Base-by-base conservation (phyloP, 2,113 vertebrate species). In the Psephotus haematonotus region DNA sequence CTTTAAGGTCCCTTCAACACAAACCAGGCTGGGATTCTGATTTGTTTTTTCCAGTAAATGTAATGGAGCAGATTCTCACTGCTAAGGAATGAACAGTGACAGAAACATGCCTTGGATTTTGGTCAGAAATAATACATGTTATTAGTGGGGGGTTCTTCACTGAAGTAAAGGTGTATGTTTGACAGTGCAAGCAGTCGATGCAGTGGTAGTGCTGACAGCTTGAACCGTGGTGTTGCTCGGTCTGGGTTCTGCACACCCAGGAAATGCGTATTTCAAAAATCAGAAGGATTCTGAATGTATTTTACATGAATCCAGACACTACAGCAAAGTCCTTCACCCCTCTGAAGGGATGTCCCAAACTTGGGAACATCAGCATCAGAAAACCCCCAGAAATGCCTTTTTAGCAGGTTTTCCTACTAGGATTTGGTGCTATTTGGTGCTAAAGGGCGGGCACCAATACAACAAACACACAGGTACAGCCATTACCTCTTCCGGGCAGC, bases 401-500 rank as follows among this genome's bases (percentile, higher is more conserved):
- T 9, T 11, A 47, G 35, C 60, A 59, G 41, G 17, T 6, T 10
- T 31, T 60, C 44, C 39, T 28, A 5, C 67, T 24, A 0, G 4
- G 1, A 28, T 2, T 0, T 29, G 28, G 27, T 29, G 50, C 27
- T 29, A 35, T 15, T 10, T 35, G 57, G 33, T 59, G 33, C 33
- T 24, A 15, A 59, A 59, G 57, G 57, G n/a, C 0, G 0, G 20
- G 13, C 22, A 59, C n/a, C 57, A 24, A 16, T 35, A 35, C 57
- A 35, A 35, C 57, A 59, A 59, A 35, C 31, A 55, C 33, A 3
- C 35, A n/a, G 22, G 57, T 10, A 35, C 57, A 13, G 19, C 29
- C 29, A 2, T 86, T 60, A 99, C 99, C 97, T 97, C 97, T 76
- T 99, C 98, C 0, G 99, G 98, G 86, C 99, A 99, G 90, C 52